Percentiles rank a stretch among this genome's conserved stretches.
Evolutionary conservation across 2,888 invertebrate species (phyloP).

Genomic region (Megalurothrips usitatus): DNA sequence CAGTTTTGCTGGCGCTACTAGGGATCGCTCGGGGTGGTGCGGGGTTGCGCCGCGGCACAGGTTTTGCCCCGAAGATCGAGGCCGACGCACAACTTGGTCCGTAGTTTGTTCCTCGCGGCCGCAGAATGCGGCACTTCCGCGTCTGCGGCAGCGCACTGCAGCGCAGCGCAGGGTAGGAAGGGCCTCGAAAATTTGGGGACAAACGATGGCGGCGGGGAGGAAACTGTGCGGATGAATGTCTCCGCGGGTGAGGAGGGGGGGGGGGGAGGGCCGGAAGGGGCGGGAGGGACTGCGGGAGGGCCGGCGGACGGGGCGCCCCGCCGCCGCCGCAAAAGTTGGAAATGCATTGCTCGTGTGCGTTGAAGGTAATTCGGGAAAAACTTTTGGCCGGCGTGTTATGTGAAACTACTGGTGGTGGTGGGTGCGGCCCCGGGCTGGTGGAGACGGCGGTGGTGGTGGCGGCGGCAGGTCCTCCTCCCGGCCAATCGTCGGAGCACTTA

Average conservation of each 20-base stretch:
- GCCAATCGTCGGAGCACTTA: neutral
- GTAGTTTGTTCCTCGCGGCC: neutral
- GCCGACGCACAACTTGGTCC: too few relatives aligned
- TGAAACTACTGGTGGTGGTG: neutral
- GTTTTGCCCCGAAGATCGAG: too few relatives aligned
- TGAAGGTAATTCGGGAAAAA: neutral
- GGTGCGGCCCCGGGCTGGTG: neutral
- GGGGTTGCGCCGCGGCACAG: too few relatives aligned
- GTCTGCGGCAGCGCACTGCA: too few relatives aligned
- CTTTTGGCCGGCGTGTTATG: neutral
- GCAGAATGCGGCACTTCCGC: neutral
- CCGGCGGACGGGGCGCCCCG: too few relatives aligned
- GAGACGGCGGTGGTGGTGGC: neutral
- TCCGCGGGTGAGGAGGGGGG: too few relatives aligned
- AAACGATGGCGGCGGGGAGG: too few relatives aligned
- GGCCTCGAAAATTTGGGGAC: too few relatives aligned
- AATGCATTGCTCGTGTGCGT: conserved; percentile 1
- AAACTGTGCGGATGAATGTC: neutral
- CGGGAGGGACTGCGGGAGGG: too few relatives aligned
- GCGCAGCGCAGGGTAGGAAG: neutral
- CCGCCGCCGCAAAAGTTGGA: neutral
- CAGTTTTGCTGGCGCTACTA: too few relatives aligned
- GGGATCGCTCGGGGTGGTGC: too few relatives aligned
- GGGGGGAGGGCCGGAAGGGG: too few relatives aligned
- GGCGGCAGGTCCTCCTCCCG: neutral